These are phyloP conservation scores for Leptopilina drosophilae DNA, from an alignment of 2,888 invertebrate genomes.

Conservation along the genomic window DNA sequence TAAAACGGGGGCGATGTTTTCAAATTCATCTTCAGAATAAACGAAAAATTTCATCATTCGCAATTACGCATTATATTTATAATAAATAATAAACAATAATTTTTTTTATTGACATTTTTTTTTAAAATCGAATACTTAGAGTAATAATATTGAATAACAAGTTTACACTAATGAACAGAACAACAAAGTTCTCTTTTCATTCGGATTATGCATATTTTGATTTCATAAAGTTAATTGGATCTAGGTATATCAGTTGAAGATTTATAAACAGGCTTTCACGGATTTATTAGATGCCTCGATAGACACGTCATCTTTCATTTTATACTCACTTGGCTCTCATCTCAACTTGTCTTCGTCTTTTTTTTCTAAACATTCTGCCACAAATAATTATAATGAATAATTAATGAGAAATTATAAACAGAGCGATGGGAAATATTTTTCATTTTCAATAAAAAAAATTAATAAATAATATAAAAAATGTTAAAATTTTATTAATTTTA, in stretches of 20 bases:
- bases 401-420: conserved; percentile 15
- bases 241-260: conserved; percentile 12
- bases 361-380: neutral
- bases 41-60: too few relatives aligned
- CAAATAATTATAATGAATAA: conserved; percentile 17
- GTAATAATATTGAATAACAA: neutral
- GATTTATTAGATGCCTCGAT: conserved; percentile 29
- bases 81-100: too few relatives aligned
- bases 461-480: neutral
- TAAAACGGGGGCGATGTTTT: too few relatives aligned
- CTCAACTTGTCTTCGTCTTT: neutral
- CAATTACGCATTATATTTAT: too few relatives aligned
- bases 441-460: too few relatives aligned
- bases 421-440: too few relatives aligned
- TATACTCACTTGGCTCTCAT: neutral
- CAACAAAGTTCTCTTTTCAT: conserved; percentile 9
- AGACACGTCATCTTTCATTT: conserved; percentile 29
- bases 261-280: conserved; percentile 23
- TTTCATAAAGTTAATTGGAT: conserved; percentile 25
- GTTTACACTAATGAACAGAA: neutral
- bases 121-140: too few relatives aligned
- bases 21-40: too few relatives aligned
- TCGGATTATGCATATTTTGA: conserved; percentile 12
- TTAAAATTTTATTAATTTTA: too few relatives aligned
- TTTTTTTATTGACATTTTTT: too few relatives aligned